Evolutionary conservation across 2,797 vertebrate species (phyloP), one percentile per base, ranked within the genome.

Genomic region (Sebastes elongatus): DNA sequence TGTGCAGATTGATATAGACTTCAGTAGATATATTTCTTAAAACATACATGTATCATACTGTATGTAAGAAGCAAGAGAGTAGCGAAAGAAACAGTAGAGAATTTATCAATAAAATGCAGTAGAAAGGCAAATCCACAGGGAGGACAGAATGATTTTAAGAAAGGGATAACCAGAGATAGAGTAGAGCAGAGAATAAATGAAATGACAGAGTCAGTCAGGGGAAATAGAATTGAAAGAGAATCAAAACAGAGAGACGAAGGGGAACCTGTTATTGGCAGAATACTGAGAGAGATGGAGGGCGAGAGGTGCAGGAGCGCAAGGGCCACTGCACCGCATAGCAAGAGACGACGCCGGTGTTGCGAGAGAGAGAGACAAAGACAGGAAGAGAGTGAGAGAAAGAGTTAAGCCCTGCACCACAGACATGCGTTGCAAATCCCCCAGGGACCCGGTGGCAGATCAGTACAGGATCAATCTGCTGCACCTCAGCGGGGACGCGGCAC

Each of bases 401-500:
- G 69, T 91, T 88, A 89, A 86, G 84, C 84, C 76, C 71, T 80
- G 86, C 74, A 68, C 83, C 73, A 77, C 84, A 89, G 91, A 90
- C 88, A 88, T 87, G 83, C 78, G 81, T 92, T 93, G 88, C 80
- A 90, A 90, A 91, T 90, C 90, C 80, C 53, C 78, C 82, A 35
- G 85, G 87, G 87, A 89, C 84, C 89, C 9, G 25, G 87, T 88
- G 83, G 87, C 86, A 90, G 88, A 92, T 93, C 88, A 90, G 90
- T 83, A 89, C 81, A 89, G 90, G 88, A 93, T 94, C 92, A 93
- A 91, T 91, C 83, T 90, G 83, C 86, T 89, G 85, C 86, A 87
- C 85, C 88, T 89, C 91, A 90, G 88, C 87, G 88, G 86, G 88
- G 76, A 90, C 66, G 32, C 82, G 61, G 85, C 81, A 57, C 86